Evolutionary conservation across 92 coral and sea anemone genomes (phyloP).

Genomic region (Epizoanthus scotinus): DNA sequence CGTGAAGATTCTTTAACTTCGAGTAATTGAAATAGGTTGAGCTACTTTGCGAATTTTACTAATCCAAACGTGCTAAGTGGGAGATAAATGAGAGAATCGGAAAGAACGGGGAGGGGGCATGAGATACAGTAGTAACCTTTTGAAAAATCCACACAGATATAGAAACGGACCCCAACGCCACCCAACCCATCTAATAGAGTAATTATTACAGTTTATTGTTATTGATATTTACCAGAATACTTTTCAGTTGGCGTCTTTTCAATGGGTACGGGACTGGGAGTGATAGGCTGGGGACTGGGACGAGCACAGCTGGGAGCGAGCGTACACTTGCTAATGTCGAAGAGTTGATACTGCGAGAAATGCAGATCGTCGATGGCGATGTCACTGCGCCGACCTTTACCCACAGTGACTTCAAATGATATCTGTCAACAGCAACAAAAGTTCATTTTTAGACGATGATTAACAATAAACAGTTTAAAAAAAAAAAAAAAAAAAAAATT

Average conservation of each 20-base stretch:
- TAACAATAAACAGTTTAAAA: not conserved
- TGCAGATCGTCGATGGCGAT: slow-evolving; percentile 13
- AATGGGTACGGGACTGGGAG: not conserved
- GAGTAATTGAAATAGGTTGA: too few relatives aligned
- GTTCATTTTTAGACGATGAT: not conserved
- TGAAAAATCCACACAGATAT: too few relatives aligned
- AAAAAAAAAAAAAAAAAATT: too few relatives aligned
- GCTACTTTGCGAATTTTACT: too few relatives aligned
- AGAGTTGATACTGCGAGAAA: not conserved
- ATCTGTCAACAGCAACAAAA: not conserved
- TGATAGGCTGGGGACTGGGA: not conserved
- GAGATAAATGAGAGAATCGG: too few relatives aligned
- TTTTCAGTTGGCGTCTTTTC: slow-evolving; percentile 24
- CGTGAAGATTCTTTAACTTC: too few relatives aligned
- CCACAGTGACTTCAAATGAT: slow-evolving; percentile 14
- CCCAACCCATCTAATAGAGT: too few relatives aligned
- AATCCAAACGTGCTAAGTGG: too few relatives aligned
- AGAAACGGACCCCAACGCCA: too few relatives aligned
- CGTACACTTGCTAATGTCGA: not conserved
- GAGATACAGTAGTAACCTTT: too few relatives aligned
- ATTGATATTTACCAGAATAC: slow-evolving; percentile 5
- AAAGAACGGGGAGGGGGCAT: too few relatives aligned
- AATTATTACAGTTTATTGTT: too few relatives aligned
- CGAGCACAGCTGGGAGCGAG: slow-evolving; percentile 15
- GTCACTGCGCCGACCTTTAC: slow-evolving; percentile 16